Percentiles rank a stretch among this genome's conserved stretches.
Conservation (phyloP, 2,888 invertebrate genomes). For the Dryadula phaetusa region DNA sequence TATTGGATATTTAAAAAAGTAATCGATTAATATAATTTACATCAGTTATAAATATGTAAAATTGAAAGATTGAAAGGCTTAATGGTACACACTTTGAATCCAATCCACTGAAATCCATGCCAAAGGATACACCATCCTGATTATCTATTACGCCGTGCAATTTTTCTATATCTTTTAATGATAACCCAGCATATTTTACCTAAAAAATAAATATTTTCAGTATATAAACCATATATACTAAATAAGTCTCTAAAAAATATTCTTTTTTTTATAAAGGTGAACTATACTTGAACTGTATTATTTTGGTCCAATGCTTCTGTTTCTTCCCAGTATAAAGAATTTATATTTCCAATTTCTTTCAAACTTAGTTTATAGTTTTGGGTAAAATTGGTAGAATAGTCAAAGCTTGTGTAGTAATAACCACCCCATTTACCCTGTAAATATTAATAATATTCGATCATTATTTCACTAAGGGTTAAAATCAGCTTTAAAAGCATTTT, state of each 20-base stretch:
- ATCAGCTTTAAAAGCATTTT: not conserved
- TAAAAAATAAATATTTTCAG: not conserved
- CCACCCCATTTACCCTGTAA: constrained; percentile 12
- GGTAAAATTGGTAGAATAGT: not conserved
- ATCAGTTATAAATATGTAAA: too few relatives aligned
- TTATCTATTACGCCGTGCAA: not conserved
- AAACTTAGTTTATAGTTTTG: constrained; percentile 9
- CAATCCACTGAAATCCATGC: constrained; percentile 15
- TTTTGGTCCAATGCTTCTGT: not conserved
- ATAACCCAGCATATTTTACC: constrained; percentile 10
- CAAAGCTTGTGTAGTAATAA: not conserved
- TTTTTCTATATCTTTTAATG: constrained; percentile 2
- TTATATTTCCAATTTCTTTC: not conserved
- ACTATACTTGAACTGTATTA: constrained; percentile 3
- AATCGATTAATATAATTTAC: too few relatives aligned
- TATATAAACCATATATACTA: not conserved
- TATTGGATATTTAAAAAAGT: too few relatives aligned
- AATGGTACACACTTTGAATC: too few relatives aligned
- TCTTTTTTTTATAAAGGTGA: too few relatives aligned
- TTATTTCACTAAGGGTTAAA: not conserved
- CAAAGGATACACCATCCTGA: not conserved
- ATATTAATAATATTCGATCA: not conserved
- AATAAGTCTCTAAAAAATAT: too few relatives aligned
- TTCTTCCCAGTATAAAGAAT: constrained; percentile 4
- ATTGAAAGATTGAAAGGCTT: too few relatives aligned